Base-by-base conservation (phyloP, 2,888 invertebrate species). In the Ceramica pisi region DNA sequence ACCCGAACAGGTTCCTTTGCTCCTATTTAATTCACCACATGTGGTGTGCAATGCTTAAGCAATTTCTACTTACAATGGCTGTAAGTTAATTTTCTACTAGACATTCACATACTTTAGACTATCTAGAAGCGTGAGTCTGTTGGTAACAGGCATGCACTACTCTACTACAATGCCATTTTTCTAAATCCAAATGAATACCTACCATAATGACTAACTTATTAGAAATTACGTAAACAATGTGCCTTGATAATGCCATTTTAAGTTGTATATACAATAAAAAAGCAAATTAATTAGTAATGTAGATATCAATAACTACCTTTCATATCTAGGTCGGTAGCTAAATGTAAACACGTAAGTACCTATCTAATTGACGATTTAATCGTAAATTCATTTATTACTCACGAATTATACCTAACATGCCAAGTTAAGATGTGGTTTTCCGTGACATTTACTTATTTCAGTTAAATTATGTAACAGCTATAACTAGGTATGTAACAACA, bases 11-110 rank as follows among this genome's bases (percentile, higher is more conserved):
- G 94, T 94, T 95, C 90, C 91, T 90, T 92, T 93, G 90, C 93
- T 93, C 92, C 94, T 94, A 94, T 94, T 94, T 93, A 92, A 93
- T 93, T 93, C 91, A 90, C 91, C 91, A 92, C 92, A 94, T 93
- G 93, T 90, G 88, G 91, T 91, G 88, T 92, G 89, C 92, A 92
- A 91, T 88, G 85, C 92, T 94, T 94, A 94, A 92, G 94, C 92
- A 94, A 95, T 93, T 94, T 92, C 85, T 91, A 84, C 91, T 90
- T 88, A 94, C 93, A 94, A 93, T 92, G 88, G 85, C 84, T 88
- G 86, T 84, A 88, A 86, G 87, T 89, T 87, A 90, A 91, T 92
- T 91, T 90, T 89, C 84, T 87, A 84, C 85, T 63, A n/a, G 14
- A 23, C 19, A 38, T 74, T 21, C 14, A 51, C n/a, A 12, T 55